Base-by-base conservation (phyloP, 2,797 vertebrate species). In the Xenopus petersii region DNA sequence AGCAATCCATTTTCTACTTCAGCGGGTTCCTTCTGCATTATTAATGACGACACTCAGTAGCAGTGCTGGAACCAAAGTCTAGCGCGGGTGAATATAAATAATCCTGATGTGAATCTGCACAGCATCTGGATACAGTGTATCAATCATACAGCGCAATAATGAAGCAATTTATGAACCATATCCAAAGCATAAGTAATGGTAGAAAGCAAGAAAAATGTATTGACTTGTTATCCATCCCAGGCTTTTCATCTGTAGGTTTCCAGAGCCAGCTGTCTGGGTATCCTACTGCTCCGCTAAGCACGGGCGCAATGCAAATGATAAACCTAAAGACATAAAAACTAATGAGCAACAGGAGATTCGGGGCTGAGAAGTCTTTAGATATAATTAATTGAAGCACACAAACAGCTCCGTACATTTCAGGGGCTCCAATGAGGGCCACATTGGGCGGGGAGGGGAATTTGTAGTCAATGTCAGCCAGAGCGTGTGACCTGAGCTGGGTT, bases 131-230 rank as follows among this genome's bases (percentile, higher is more conserved):
- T 75, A 59, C 70, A 64, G 62, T 36, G 51, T 59, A 70, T 75
- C 74, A 70, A 75, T 75, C 74, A 64, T 16, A 46, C 51, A 3
- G 61, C 33, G 33, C 74, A 65, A 76, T 71, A 71, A 60, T 61
- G 75, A 66, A 51, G 62, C 68, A 64, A 71, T 76, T 71, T 71
- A 71, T 76, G 75, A 21, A 59, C 66, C 74, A 66, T 75, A 69
- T 70, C 74, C 46, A 62, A 54, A 5, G n/a, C 58, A 58, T 51
- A 60, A 61, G 68, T 76, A 61, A 61, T 65, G 49, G n/a, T 36
- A 21, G 30, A 58, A 76, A 64, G 17, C 51, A 75, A 56, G 24
- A 54, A 30, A 64, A 75, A 68, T 67, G 64, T 70, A 75, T 65
- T 70, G 74, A 71, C 62, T 71, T 60, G 51, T 36, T 75, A 49